Percentiles rank a stretch among this genome's conserved stretches.
phyloP scores from a whole-genome alignment of 2,888 invertebrate genomes.

The Plagiodera versicolora region DNA sequence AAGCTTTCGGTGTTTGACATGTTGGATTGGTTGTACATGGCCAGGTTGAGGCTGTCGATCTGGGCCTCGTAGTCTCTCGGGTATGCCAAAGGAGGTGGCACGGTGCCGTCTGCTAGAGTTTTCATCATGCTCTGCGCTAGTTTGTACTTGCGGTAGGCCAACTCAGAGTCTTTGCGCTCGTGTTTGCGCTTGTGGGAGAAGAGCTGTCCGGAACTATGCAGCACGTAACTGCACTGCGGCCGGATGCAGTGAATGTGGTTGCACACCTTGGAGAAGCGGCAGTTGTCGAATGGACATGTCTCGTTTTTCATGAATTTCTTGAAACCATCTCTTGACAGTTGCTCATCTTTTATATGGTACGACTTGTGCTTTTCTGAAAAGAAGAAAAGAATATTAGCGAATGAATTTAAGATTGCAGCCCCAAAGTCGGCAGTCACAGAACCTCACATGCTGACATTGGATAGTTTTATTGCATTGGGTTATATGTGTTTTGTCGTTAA shows the following conservation, averaged over 20 bases:
- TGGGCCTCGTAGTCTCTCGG: conserved; percentile 59
- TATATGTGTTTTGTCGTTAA: too few species aligned
- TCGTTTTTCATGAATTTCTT: conserved; percentile 99
- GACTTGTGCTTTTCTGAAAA: conserved; percentile 95
- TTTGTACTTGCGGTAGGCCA: conserved; percentile 79
- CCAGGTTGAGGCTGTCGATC: conserved; percentile 50
- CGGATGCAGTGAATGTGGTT: conserved; percentile 99
- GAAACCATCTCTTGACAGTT: conserved; percentile 92
- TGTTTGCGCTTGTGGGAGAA: conserved; percentile 98
- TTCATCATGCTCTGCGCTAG: conserved; percentile 62
- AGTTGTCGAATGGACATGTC: conserved; percentile 86
- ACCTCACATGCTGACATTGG: too few species aligned
- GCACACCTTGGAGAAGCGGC: conserved; percentile 91
- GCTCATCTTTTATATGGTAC: conserved; percentile 97
- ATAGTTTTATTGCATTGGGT: too few species aligned
- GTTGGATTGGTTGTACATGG: conserved; percentile 41
- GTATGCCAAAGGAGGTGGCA: conserved; percentile 45
- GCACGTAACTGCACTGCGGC: conserved; percentile 91
- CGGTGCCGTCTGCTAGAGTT: conserved; percentile 60
- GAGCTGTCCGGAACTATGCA: conserved; percentile 95
- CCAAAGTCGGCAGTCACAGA: too few species aligned
- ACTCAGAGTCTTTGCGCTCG: conserved; percentile 90
- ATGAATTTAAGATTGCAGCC: too few species aligned
- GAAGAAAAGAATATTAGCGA: too few species aligned
- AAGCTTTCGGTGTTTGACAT: conserved; percentile 55